These are phyloP conservation scores for Harpalus rufipes DNA, from an alignment of 2,888 invertebrate species.

Conservation along the genomic window DNA sequence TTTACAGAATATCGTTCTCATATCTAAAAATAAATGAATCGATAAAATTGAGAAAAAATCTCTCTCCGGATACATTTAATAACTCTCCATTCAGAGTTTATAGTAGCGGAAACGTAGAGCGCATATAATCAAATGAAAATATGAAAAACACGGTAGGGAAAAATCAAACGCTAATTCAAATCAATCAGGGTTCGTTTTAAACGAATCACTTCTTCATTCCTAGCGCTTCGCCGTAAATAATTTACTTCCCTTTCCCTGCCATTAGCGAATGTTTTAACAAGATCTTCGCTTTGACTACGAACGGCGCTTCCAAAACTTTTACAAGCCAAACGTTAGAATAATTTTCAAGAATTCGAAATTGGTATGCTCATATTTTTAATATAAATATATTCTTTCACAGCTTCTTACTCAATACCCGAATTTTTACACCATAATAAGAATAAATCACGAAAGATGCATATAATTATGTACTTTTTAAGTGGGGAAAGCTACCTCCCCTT, in stretches of 20 bases:
- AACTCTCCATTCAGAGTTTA: background rate
- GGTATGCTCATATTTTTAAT: too few relatives aligned
- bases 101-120: conserved; percentile 9
- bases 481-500: too few relatives aligned
- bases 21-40: conserved; percentile 41
- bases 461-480: too few relatives aligned
- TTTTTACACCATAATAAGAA: too few relatives aligned
- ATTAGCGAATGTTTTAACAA: conserved; percentile 35
- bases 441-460: too few relatives aligned
- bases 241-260: conserved; percentile 17
- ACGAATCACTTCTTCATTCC: conserved; percentile 29
- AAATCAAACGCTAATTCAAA: conserved; percentile 41
- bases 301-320: background rate
- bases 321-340: background rate
- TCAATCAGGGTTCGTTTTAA: conserved; percentile 40
- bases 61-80: background rate
- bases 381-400: too few relatives aligned
- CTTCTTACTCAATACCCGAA: too few relatives aligned
- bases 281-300: conserved; percentile 6
- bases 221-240: conserved; percentile 30
- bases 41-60: conserved; percentile 23
- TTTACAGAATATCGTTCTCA: background rate
- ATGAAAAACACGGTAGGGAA: conserved; percentile 23
- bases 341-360: too few relatives aligned
- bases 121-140: conserved; percentile 29